Evolutionary conservation across 2,888 invertebrate species (phyloP).

Genomic region (Cheilosia urbana): DNA sequence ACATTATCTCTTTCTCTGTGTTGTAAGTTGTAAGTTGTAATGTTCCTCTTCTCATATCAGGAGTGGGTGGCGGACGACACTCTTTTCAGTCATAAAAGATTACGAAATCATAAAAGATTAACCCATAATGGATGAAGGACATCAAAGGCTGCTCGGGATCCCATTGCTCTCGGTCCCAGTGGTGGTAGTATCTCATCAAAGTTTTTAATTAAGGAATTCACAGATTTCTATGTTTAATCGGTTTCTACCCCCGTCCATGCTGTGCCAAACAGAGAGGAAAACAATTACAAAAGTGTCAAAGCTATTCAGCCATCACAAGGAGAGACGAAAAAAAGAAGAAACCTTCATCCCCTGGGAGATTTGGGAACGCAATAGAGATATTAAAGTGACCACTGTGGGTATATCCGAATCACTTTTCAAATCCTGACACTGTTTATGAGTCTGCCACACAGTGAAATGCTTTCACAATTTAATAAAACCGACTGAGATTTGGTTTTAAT

Average conservation of each 20-base stretch:
- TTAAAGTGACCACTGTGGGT: conserved; percentile 46
- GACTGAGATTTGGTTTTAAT: conserved; percentile 47
- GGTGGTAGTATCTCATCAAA: conserved; percentile 51
- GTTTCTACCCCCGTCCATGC: conserved; percentile 10
- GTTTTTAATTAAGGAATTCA: conserved; percentile 71
- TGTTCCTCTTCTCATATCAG: conserved; percentile 12
- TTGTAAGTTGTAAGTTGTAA: conserved; percentile 53
- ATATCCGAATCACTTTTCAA: conserved; percentile 37
- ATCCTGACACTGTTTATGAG: conserved; percentile 63
- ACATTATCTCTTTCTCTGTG: conserved; percentile 41
- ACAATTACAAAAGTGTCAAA: conserved; percentile 15
- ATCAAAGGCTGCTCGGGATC: conserved; percentile 42
- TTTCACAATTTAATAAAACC: conserved; percentile 46
- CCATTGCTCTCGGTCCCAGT: not conserved
- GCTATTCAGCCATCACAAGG: not conserved
- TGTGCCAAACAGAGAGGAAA: conserved; percentile 1
- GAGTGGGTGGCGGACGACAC: not conserved
- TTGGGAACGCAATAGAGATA: conserved; percentile 19
- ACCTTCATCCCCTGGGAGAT: not conserved
- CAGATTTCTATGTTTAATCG: conserved; percentile 48
- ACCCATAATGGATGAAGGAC: conserved; percentile 56
- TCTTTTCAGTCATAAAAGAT: conserved; percentile 49
- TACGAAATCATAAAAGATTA: conserved; percentile 54
- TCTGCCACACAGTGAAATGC: conserved; percentile 41
- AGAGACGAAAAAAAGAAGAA: not conserved